A percentile compares a stretch with the other conserved stretches of the same genome.
phyloP scores from a whole-genome alignment of 1,140 invertebrate genomes.

The Steinernema khuongi region DNA sequence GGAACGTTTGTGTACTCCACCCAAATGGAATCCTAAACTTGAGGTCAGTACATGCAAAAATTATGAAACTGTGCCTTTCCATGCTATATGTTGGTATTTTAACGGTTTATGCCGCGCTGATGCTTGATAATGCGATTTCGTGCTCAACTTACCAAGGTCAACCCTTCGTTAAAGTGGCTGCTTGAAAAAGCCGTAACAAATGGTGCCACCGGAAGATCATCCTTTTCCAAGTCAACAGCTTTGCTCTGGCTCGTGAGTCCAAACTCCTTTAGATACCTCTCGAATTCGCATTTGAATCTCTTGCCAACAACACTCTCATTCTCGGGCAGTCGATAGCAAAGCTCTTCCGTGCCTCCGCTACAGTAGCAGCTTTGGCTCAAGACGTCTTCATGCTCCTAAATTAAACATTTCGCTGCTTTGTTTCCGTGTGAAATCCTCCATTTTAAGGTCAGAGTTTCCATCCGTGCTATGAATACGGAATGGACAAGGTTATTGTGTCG shows the following conservation, averaged over 20 bases:
- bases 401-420: neutral
- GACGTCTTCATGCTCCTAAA: neutral
- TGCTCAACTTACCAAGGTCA: conserved; percentile 3
- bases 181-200: neutral
- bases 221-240: neutral
- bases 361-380: neutral
- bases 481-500: neutral
- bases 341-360: neutral
- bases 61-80: no score
- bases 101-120: no score
- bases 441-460: neutral
- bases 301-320: neutral
- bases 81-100: no score
- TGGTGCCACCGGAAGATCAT: neutral
- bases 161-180: neutral
- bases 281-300: neutral
- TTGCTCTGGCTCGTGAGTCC: neutral
- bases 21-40: no score
- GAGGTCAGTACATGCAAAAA: no score
- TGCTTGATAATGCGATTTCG: no score
- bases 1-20: no score
- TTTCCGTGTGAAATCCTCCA: neutral
- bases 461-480: neutral
- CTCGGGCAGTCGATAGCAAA: neutral
- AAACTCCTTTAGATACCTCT: neutral